Evolutionary conservation across 1,140 invertebrate genomes (phyloP), one percentile per base, ranked within the genome.

Genomic region (Acromyrmex heyeri): DNA sequence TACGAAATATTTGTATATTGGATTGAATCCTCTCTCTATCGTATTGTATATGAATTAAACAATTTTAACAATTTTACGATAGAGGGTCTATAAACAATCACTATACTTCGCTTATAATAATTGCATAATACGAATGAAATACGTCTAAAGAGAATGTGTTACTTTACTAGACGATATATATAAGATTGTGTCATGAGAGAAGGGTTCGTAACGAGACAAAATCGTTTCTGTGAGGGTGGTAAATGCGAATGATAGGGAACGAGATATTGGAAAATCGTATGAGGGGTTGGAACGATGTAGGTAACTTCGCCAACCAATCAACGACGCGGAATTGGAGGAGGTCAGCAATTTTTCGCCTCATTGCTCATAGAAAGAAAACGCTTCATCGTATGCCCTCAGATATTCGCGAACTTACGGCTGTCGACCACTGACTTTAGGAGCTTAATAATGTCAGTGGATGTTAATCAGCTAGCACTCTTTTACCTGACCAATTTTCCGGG

Each of bases 281-380:
- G 83, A 83, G 83, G 86, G 82, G 76, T 44, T 77, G 81, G 61
- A 50, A 64, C 50, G 62, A 76, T 27, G 50, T 86, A 88, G 57
- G 55, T 73, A 85, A 69, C 73, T 75, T 64, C n/a, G 24, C 50
- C 55, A 65, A 59, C 38, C 34, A 59, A 44, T 69, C 65, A 21
- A 27, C 57, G 72, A 27, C 24, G 59, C 24, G 27, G 57, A 59
- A 18, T 12, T 30, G 38, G 61, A 57, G 69, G 78, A 75, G 79
- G 90, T 88, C 90, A 87, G 87, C 86, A 91, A 91, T 91, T 91
- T 91, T 91, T 91, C 90, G 90, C 85, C 90, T 91, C 90, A 91
- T 91, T 91, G 90, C 67, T 70, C 75, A 67, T 77, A 91, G 88
- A 91, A 91, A 89, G 87, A 65, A 73, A 90, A 89, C 76, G 85